Evolutionary conservation across 2,797 vertebrate genomes (phyloP).

Genomic region (Semaprochilodus insignis): DNA sequence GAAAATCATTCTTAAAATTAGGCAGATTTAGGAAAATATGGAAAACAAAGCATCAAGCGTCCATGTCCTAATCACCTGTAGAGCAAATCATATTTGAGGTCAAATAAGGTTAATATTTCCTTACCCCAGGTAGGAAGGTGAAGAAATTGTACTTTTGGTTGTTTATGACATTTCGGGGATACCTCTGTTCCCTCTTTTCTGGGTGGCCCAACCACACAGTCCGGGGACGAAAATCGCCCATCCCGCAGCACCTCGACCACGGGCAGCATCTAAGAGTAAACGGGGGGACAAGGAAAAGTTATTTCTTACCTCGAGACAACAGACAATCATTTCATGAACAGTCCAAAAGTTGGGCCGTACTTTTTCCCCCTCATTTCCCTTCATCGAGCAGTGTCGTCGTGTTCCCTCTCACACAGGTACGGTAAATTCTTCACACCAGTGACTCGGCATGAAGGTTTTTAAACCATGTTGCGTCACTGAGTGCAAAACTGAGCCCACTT

Average conservation of each 20-base stretch:
- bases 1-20: slow-evolving; percentile 30
- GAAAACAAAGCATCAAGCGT: slow-evolving; percentile 7
- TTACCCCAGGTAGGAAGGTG: slow-evolving; percentile 94
- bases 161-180: slow-evolving; percentile 98
- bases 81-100: neutral
- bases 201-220: slow-evolving; percentile 97
- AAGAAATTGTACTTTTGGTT: slow-evolving; percentile 99
- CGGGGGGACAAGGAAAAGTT: too few relatives aligned
- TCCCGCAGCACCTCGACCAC: slow-evolving; percentile 92
- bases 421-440: slow-evolving; percentile 3
- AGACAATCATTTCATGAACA: neutral
- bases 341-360: neutral
- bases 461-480: neutral
- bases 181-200: slow-evolving; percentile 96
- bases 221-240: slow-evolving; percentile 91
- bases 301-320: neutral
- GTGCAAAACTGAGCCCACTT: neutral
- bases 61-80: neutral
- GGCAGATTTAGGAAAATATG: slow-evolving; percentile 25
- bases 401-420: neutral
- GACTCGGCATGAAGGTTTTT: neutral
- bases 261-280: slow-evolving; percentile 86
- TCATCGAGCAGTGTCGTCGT: neutral
- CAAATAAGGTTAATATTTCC: slow-evolving; percentile 60
- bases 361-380: neutral